These are phyloP conservation scores for Bellardia pandia DNA, from an alignment of 2,888 invertebrate species.

Conservation along the genomic window DNA sequence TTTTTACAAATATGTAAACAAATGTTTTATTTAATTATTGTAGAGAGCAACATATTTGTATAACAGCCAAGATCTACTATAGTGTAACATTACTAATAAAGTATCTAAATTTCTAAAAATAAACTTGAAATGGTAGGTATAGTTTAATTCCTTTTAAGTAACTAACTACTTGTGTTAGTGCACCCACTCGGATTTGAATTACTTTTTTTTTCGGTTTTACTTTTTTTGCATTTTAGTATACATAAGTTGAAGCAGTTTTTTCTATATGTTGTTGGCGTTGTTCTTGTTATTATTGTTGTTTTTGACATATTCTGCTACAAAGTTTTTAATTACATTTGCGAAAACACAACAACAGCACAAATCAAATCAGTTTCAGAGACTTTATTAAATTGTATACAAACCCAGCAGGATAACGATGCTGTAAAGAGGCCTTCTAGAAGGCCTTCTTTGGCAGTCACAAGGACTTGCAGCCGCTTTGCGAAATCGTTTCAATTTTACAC, in stretches of 20 bases:
- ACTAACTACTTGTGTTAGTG: slow-evolving; percentile 30
- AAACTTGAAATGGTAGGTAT: slow-evolving; percentile 34
- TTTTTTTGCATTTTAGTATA: slow-evolving; percentile 4
- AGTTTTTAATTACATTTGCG: slow-evolving; percentile 59
- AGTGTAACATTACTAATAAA: too few species aligned
- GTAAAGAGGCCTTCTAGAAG: too few species aligned
- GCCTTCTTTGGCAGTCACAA: too few species aligned
- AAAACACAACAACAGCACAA: slow-evolving; percentile 11
- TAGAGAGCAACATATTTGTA: too few species aligned
- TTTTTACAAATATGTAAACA: too few species aligned
- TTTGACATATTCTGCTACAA: slow-evolving; percentile 22
- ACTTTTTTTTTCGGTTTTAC: neutral
- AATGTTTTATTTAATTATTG: too few species aligned
- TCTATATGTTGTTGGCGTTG: slow-evolving; percentile 19
- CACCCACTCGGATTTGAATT: slow-evolving; percentile 66
- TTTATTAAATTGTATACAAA: slow-evolving; percentile 41
- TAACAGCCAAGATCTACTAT: too few species aligned
- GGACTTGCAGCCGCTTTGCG: too few species aligned
- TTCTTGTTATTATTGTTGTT: slow-evolving; percentile 15
- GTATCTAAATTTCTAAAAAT: neutral
- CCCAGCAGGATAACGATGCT: neutral
- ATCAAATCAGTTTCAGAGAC: slow-evolving; percentile 13
- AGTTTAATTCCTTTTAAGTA: slow-evolving; percentile 22
- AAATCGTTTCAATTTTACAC: too few species aligned
- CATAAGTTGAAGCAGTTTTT: slow-evolving; percentile 19